Base-by-base conservation (phyloP, 2,113 vertebrate species). In the Chaenocephalus aceratus region DNA sequence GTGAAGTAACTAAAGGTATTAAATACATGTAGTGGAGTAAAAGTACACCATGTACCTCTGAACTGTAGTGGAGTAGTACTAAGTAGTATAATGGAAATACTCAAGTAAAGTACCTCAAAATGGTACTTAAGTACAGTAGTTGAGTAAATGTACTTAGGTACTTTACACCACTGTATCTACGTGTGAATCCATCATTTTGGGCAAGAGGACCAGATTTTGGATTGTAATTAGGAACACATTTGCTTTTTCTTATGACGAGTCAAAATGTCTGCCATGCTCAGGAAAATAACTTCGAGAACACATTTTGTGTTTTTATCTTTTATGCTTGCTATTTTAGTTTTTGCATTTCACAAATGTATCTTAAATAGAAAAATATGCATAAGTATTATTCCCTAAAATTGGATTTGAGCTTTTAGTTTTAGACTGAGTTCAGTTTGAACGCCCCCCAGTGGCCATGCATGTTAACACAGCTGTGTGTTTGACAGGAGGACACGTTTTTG, bases 381-480 rank as follows among this genome's bases (percentile, higher is more conserved):
- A 8, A 34, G 8, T 15, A 3, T 34, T 59, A n/a, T 26, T 26
- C 3, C 57, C 26, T 34, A 36, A 41, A 41, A 58, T 48, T 48
- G 46, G 13, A 10, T 2, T 13, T 56, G n/a, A 56, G 21, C 4
- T 23, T 10, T 2, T 21, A 3, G 36, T 44, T 23, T 44, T 23
- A 45, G 11, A 30, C 21, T 6, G 2, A 26, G 5, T n/a, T n/a
- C n/a, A n/a, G n/a, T 16, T 48, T 14, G 14, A 30, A 5, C 63
- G 79, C 48, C 79, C 36, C 44, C 51, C 6, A 34, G 66, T 72
- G 81, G 72, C 15, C 72, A 12, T 0, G 8, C 15, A 1, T 30
- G 9, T 13, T 51, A 62, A 13, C 6, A n/a, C 57, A 69, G 21
- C n/a, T 4, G 14, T 2, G 14, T 48, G 15, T 56, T 41, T 14